Conservation (phyloP, 2,113 vertebrate genomes). For the Gymnocephalus cernua region DNA sequence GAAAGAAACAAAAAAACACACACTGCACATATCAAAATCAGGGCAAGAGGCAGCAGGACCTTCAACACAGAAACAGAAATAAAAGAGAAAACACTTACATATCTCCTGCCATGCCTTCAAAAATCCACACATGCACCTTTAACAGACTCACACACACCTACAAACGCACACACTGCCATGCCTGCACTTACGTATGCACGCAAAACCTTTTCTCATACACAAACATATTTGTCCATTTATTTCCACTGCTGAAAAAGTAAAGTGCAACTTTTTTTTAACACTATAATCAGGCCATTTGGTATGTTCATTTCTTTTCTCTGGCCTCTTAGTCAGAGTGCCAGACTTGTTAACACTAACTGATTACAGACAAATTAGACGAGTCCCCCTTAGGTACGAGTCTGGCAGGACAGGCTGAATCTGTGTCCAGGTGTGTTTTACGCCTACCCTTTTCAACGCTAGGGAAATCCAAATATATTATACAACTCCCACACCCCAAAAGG, state of each 20-base stretch:
- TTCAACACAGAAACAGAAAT: conserved; percentile 28
- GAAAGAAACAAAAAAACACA: conserved; percentile 40
- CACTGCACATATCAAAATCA: conserved; percentile 37
- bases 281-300: conserved; percentile 39
- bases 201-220: conserved; percentile 35
- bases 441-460: conserved; percentile 7
- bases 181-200: conserved; percentile 30
- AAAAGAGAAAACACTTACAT: conserved; percentile 44
- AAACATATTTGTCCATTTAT: conserved; percentile 43
- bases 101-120: conserved; percentile 19
- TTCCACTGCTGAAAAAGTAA: conserved; percentile 66
- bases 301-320: conserved; percentile 1
- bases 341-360: conserved; percentile 12
- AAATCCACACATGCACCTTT: conserved; percentile 13
- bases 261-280: conserved; percentile 76
- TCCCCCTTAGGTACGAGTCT: background rate
- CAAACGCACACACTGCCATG: conserved; percentile 23
- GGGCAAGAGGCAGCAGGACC: conserved; percentile 46
- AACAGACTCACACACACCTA: conserved; percentile 39
- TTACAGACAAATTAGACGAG: conserved; percentile 14
- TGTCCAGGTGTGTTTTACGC: conserved; percentile 21
- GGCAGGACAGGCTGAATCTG: conserved; percentile 5
- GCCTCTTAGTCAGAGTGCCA: background rate
- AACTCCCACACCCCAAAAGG: conserved; percentile 7
- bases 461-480: conserved; percentile 34